Conservation (phyloP, 2,888 invertebrate genomes). For the Tubiluchus corallicola region DNA sequence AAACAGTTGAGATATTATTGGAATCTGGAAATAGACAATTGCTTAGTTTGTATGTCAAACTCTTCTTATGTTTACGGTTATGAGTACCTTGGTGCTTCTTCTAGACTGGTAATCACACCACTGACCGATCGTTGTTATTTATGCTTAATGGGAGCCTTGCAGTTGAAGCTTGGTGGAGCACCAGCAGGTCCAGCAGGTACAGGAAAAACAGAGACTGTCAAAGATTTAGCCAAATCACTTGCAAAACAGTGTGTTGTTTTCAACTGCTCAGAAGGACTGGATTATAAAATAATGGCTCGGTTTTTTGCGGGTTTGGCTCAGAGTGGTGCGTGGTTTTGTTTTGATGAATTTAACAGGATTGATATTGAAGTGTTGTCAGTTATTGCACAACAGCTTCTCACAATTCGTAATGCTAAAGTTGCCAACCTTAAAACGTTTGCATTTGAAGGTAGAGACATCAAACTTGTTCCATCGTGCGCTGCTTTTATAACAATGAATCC, state of each 20-base stretch:
- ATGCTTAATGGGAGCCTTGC: constrained; percentile 72
- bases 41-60: constrained; percentile 40
- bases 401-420: constrained; percentile 65
- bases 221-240: constrained; percentile 65
- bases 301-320: constrained; percentile 76
- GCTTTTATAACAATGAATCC: constrained; percentile 85
- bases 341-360: constrained; percentile 77
- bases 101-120: constrained; percentile 31
- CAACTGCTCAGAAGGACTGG: constrained; percentile 65
- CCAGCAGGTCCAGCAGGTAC: constrained; percentile 72
- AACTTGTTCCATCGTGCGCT: constrained; percentile 55
- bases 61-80: constrained; percentile 30
- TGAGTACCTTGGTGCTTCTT: constrained; percentile 31
- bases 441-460: constrained; percentile 75
- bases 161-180: constrained; percentile 64
- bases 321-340: constrained; percentile 79
- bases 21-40: constrained; percentile 54
- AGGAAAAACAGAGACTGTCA: constrained; percentile 77
- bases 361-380: constrained; percentile 76
- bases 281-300: constrained; percentile 36
- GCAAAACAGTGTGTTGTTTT: constrained; percentile 80
- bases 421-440: constrained; percentile 45
- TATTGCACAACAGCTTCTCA: constrained; percentile 71
- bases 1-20: constrained; percentile 79
- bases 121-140: constrained; percentile 49